Evolutionary conservation across 2,888 invertebrate genomes (phyloP).

Genomic region (Cabera pusaria): DNA sequence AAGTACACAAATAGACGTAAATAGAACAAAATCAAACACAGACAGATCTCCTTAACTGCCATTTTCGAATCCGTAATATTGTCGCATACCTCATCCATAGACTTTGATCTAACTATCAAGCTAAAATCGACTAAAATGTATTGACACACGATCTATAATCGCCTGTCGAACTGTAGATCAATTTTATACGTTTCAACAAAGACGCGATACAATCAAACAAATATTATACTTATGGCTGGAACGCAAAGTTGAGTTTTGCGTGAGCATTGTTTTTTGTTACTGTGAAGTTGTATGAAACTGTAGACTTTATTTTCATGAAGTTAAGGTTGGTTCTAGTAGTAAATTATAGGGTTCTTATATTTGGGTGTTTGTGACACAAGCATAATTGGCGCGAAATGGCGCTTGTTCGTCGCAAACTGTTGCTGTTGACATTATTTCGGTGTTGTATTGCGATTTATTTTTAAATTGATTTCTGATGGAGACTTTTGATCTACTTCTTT

Average conservation of each 20-base stretch:
- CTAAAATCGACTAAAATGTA: conserved; percentile 41
- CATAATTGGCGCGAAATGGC: conserved; percentile 79
- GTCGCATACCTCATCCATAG: conserved; percentile 66
- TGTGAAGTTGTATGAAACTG: neutral
- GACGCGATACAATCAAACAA: neutral
- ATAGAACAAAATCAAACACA: conserved; percentile 13
- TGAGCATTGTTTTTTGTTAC: too few species aligned
- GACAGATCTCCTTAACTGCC: conserved; percentile 54
- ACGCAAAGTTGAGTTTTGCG: conserved; percentile 3
- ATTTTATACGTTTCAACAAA: conserved; percentile 21
- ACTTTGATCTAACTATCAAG: conserved; percentile 62
- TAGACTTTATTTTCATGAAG: neutral
- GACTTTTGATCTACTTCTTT: conserved; percentile 12
- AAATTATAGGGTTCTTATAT: conserved; percentile 20
- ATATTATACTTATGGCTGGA: conserved; percentile 1
- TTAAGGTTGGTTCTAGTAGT: conserved; percentile 38
- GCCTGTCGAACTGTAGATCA: conserved; percentile 41
- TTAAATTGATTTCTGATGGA: conserved; percentile 18
- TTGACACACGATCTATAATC: conserved; percentile 46
- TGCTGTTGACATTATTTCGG: conserved; percentile 40
- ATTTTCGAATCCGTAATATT: conserved; percentile 68
- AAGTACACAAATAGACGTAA: conserved; percentile 23
- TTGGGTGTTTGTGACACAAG: conserved; percentile 70
- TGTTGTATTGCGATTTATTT: conserved; percentile 28
- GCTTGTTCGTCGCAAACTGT: conserved; percentile 64